Evolutionary conservation across 2,113 vertebrate genomes (phyloP).

Genomic region (Sceloporus undulatus): DNA sequence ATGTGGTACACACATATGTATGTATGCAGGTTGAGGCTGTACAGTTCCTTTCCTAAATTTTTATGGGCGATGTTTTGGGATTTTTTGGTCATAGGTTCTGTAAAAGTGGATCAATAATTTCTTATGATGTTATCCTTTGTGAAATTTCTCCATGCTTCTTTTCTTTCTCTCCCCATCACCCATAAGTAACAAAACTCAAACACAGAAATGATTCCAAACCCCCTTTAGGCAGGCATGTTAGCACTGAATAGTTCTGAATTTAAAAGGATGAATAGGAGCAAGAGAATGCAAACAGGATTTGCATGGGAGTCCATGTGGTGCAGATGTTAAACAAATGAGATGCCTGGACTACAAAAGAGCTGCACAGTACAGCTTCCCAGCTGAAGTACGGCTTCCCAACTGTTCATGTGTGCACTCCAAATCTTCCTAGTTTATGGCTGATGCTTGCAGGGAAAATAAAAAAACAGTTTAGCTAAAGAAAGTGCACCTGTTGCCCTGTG

Average conservation of each 20-base stretch:
- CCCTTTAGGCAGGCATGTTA: background rate
- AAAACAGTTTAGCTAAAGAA: background rate
- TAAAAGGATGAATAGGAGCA: slow-evolving; percentile 1
- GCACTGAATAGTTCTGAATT: background rate
- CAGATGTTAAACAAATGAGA: slow-evolving; percentile 16
- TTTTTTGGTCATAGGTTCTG: background rate
- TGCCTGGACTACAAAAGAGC: background rate
- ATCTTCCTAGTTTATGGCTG: background rate
- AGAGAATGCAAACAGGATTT: slow-evolving; percentile 27
- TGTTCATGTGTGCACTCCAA: background rate
- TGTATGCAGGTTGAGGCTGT: slow-evolving; percentile 12
- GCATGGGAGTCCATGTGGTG: background rate
- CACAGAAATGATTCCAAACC: slow-evolving; percentile 6
- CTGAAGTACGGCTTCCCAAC: background rate
- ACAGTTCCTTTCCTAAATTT: slow-evolving; percentile 6
- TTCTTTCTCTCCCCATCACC: background rate
- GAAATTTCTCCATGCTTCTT: background rate
- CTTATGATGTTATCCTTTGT: background rate
- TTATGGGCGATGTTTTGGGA: background rate
- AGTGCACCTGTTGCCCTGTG: background rate
- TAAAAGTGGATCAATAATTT: slow-evolving; percentile 5
- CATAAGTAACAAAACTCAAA: background rate
- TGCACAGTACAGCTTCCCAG: background rate
- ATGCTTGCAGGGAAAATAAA: background rate
- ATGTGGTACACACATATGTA: background rate